Evolutionary conservation across 2,113 vertebrate genomes (phyloP), one percentile per base, ranked within the genome.

Genomic region (Theristicus caerulescens): DNA sequence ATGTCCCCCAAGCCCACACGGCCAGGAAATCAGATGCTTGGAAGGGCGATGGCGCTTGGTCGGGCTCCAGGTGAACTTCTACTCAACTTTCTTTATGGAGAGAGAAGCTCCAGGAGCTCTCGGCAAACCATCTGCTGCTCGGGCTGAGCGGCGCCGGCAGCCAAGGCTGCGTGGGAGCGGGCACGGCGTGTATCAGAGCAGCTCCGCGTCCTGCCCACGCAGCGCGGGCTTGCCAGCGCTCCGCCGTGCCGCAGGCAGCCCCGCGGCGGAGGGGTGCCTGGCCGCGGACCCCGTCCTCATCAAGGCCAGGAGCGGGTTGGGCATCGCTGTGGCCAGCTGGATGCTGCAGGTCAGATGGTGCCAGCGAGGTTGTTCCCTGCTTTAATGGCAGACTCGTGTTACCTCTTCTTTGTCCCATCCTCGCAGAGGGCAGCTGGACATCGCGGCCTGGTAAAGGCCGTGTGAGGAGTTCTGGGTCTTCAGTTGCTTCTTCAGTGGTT

Each of bases 151-250:
- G 71, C 0, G 21, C 83, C 1, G 16, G 61, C 72, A 94, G 95
- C 95, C 87, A 10, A 38, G 93, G 96, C 84, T 94, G 97, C 59
- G 94, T 95, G 94, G 96, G 95, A 96, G 88, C 66, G 12, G 91
- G 90, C 76, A 96, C 73, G 22, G 84, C 9, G 18, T 36, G 95
- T 93, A 1, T 89, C 44, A 1, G 44, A 73, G 84, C 67, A 0
- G 86, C 86, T 72, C 86, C 2, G 4, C 2, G 1, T 7, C 20
- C 81, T 90, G 94, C 96, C 97, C 86, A 94, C 92, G 2, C 91
- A 13, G 69, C 25, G 5, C 8, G 4, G 72, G 65, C 20, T 14
- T 21, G 64, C 49, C 67, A 64, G 86, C 0, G 24, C 71, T 58
- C 62, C n/a, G 2, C 21, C 0, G 7, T 2, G 67, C 80, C 7